Evolutionary conservation across 2,888 invertebrate genomes (phyloP), one percentile per base, ranked within the genome.

Genomic region (Augochlorella aurata): DNA sequence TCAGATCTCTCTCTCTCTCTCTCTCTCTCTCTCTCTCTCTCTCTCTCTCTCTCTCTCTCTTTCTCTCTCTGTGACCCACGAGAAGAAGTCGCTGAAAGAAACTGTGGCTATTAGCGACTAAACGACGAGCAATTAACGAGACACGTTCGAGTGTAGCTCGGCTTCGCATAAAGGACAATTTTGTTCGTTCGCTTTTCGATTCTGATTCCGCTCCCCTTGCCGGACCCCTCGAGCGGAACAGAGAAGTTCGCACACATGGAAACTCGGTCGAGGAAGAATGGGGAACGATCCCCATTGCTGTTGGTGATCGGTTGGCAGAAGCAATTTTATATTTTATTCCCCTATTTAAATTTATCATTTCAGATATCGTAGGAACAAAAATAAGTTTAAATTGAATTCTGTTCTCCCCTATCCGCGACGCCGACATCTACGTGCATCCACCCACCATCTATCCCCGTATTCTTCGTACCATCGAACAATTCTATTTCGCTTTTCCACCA

Each of bases 311-410:
- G 79, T 80, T 85, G 88, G 87, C 86, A 88, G 87, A 90, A 88
- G 88, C 89, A 90, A 90, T 92, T 92, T 92, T 90, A 90, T 90
- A 91, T 92, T 92, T 92, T 91, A 92, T 90, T 90, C 90, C 88
- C 90, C 90, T 90, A 91, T 90, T 92, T 91, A 91, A 92, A 92
- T 92, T 92, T 90, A 90, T 90, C 91, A 90, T 90, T 91, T 89
- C 90, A 90, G 92, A 92, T 92, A 91, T 91, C 91, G 92, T 89
- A 88, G 90, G 91, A 90, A 91, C 91, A 91, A 93, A 92, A 93
- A 93, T 92, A 92, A 92, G 91, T 91, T 92, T 90, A 90, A 93
- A 93, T 93, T 92, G 92, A 93, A 93, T 93, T 92, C 90, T 90
- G 85, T 85, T 83, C 87, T 84, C 85, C 81, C 83, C 70, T 83